Conservation (phyloP, 2,113 vertebrate genomes). For the Cephalopholis sonnerati region DNA sequence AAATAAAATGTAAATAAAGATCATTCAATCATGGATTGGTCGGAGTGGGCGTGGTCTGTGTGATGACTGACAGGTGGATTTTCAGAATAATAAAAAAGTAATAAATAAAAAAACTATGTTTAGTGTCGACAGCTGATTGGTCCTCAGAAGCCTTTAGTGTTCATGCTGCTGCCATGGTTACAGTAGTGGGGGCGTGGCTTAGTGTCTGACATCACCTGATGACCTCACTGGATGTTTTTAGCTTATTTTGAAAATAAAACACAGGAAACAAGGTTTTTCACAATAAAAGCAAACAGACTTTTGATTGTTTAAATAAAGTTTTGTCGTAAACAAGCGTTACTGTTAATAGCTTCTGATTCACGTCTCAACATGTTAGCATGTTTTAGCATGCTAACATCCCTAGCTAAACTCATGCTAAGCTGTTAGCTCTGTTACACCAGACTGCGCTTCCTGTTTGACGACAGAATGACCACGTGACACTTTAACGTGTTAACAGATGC, state of each 20-base stretch:
- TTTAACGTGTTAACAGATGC: too few species aligned
- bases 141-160: slow-evolving; percentile 20
- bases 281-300: neutral
- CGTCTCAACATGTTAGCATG: too few species aligned
- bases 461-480: too few species aligned
- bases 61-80: slow-evolving; percentile 4
- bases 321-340: too few species aligned
- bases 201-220: neutral
- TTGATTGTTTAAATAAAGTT: too few species aligned
- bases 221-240: neutral
- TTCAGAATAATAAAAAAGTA: slow-evolving; percentile 34
- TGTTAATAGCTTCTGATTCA: too few species aligned
- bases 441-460: too few species aligned
- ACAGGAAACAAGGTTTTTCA: neutral
- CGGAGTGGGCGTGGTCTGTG: slow-evolving; percentile 30
- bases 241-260: neutral
- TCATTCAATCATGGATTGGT: neutral
- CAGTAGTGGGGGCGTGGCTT: slow-evolving; percentile 17
- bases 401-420: too few species aligned
- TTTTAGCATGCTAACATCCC: too few species aligned
- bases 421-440: too few species aligned
- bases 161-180: slow-evolving; percentile 26
- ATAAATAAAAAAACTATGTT: slow-evolving; percentile 40
- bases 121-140: slow-evolving; percentile 37
- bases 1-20: neutral